phyloP scores from a whole-genome alignment of 2,797 vertebrate species.

The Pangasius krempfi region DNA sequence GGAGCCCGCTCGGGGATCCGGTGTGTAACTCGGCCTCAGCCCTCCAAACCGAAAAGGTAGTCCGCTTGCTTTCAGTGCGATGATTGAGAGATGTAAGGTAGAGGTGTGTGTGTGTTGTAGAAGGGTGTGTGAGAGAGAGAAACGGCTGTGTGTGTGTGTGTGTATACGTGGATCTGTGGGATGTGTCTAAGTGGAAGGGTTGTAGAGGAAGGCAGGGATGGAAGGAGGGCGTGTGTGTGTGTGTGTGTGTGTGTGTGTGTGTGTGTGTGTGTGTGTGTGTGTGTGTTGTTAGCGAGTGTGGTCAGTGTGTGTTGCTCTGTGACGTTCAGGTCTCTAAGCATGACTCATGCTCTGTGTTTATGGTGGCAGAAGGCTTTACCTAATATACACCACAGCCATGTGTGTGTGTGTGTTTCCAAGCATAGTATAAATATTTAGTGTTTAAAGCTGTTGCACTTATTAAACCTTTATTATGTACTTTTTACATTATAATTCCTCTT shows the following conservation, averaged over 20 bases:
- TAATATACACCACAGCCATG: conserved; percentile 36
- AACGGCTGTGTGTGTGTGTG: conserved; percentile 10
- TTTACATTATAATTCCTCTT: neutral
- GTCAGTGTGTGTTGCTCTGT: conserved; percentile 54
- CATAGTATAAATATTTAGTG: conserved; percentile 39
- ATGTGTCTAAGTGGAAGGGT: conserved; percentile 27
- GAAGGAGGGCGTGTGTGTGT: conserved; percentile 29
- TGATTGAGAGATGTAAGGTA: conserved; percentile 48
- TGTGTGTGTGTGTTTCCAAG: conserved; percentile 32
- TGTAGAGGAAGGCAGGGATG: conserved; percentile 43
- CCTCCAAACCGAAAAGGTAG: conserved; percentile 67
- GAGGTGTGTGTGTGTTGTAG: conserved; percentile 40
- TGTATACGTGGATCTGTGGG: conserved; percentile 11
- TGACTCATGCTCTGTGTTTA: conserved; percentile 57
- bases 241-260: no score
- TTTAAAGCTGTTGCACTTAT: conserved; percentile 18
- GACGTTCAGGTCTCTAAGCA: conserved; percentile 50
- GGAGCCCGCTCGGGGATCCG: conserved; percentile 80
- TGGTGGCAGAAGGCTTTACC: conserved; percentile 50
- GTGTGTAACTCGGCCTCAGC: conserved; percentile 70
- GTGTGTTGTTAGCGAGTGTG: conserved; percentile 45
- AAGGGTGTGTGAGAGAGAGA: conserved; percentile 21
- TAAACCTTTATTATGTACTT: conserved; percentile 46
- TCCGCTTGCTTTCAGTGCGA: conserved; percentile 63
- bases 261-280: conserved; percentile 37